phyloP scores from a whole-genome alignment of 2,888 invertebrate species.

The Acronicta aceris region DNA sequence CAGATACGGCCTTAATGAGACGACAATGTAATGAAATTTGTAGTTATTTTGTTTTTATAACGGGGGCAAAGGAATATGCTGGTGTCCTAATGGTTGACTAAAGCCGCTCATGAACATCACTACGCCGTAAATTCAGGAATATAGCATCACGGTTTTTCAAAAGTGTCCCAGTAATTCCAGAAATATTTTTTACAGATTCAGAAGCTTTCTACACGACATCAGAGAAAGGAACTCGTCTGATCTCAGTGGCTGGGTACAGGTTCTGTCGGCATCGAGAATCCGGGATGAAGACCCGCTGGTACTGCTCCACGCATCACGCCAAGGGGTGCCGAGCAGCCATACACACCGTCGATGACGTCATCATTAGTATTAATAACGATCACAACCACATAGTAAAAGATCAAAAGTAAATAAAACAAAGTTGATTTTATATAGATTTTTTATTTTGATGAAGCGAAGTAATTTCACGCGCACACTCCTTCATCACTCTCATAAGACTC shows the following conservation, averaged over 20 bases:
- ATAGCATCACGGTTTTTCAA: no score
- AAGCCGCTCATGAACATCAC: no score
- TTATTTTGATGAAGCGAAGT: no score
- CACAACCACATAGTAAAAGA: constrained; percentile 7
- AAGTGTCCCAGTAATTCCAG: no score
- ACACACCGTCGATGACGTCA: constrained; percentile 11
- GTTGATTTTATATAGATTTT: not conserved
- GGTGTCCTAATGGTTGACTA: no score
- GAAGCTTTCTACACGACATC: constrained; percentile 5
- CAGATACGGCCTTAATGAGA: no score
- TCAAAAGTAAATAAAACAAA: not conserved
- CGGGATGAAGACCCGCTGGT: constrained; percentile 57
- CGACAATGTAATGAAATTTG: no score
- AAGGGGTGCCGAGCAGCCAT: constrained; percentile 56
- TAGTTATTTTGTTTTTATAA: no score
- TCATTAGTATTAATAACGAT: constrained; percentile 12
- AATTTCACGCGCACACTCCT: no score
- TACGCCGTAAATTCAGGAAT: no score
- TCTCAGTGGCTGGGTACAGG: constrained; percentile 53
- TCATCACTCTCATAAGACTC: no score
- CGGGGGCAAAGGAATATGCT: no score
- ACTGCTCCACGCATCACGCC: constrained; percentile 47
- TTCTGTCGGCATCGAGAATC: constrained; percentile 60
- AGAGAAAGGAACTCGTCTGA: constrained; percentile 40
- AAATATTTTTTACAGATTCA: not conserved